Evolutionary conservation across 2,797 vertebrate genomes (phyloP).

Genomic region (Argyrosomus regius): DNA sequence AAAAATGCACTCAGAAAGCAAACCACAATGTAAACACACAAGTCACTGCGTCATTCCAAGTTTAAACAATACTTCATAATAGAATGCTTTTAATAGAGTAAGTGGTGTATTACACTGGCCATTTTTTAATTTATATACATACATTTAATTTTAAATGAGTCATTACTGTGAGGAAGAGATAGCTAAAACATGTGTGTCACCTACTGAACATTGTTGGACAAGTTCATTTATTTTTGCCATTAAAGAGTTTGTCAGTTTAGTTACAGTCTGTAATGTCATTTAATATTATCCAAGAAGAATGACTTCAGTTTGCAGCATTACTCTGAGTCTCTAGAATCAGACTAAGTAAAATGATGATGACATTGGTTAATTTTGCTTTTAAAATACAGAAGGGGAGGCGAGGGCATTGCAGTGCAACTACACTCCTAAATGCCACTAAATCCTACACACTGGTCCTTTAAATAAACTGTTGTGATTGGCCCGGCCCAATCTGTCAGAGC

Average conservation of each 20-base stretch:
- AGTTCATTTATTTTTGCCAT: background rate
- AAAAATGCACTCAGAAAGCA: background rate
- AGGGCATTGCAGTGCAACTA: too few species aligned
- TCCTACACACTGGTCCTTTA: too few species aligned
- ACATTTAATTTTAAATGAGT: background rate
- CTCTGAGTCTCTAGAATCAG: background rate
- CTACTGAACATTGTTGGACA: too few species aligned
- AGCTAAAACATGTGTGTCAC: too few species aligned
- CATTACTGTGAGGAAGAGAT: background rate
- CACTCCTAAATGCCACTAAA: too few species aligned
- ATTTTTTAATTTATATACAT: background rate
- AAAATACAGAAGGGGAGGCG: too few species aligned
- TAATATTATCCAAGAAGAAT: background rate
- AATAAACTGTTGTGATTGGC: too few species aligned
- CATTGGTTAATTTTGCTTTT: background rate
- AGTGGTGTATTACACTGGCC: background rate
- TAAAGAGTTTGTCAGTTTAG: background rate
- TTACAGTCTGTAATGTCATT: background rate
- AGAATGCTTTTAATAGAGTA: background rate
- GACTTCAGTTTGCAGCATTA: background rate
- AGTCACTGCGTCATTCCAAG: background rate
- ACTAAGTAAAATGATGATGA: background rate
- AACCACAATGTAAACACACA: background rate
- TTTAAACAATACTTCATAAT: background rate
- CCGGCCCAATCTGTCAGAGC: too few species aligned